Evolutionary conservation across 2,113 vertebrate species (phyloP).

Genomic region (Atractosteus spatula): DNA sequence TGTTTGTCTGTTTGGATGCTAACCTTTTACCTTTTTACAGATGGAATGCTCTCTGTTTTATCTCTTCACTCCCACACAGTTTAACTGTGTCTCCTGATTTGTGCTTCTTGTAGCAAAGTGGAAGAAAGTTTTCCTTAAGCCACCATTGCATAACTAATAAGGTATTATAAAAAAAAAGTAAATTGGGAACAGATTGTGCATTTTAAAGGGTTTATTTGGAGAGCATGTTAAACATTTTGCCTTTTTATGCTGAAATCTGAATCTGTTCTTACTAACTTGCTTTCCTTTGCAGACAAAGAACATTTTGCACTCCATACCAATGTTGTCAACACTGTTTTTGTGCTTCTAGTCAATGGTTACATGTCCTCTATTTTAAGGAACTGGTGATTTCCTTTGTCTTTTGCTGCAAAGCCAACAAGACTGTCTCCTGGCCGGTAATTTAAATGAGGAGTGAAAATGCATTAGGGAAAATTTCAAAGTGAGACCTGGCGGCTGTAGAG

Average conservation of each 20-base stretch:
- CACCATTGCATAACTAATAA: slow-evolving; percentile 44
- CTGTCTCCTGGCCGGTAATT: slow-evolving; percentile 21
- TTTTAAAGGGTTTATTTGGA: slow-evolving; percentile 48
- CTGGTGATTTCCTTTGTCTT: not conserved
- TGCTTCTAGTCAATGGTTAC: slow-evolving; percentile 14
- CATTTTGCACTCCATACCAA: slow-evolving; percentile 29
- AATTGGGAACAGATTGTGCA: slow-evolving; percentile 45
- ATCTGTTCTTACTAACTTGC: slow-evolving; percentile 15
- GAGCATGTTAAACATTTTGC: slow-evolving; percentile 27
- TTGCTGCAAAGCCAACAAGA: not conserved
- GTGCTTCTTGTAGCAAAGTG: slow-evolving; percentile 36
- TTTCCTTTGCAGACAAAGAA: slow-evolving; percentile 31
- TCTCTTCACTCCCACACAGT: slow-evolving; percentile 43
- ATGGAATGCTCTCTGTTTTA: slow-evolving; percentile 34
- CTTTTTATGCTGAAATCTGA: slow-evolving; percentile 30
- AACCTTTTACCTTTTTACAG: slow-evolving; percentile 32
- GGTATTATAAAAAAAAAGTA: slow-evolving; percentile 35
- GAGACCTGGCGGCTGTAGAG: not conserved
- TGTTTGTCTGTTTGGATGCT: slow-evolving; percentile 25
- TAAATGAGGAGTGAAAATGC: slow-evolving; percentile 41
- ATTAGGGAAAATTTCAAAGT: slow-evolving; percentile 36
- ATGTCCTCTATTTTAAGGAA: not conserved
- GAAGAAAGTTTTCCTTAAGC: slow-evolving; percentile 45
- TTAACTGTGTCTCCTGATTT: slow-evolving; percentile 27
- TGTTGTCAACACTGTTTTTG: slow-evolving; percentile 13